A percentile compares a stretch with the other conserved stretches of the same genome.
These are phyloP conservation scores for Wasmannia auropunctata DNA, from an alignment of 1,140 invertebrate species.

Conservation along the genomic window DNA sequence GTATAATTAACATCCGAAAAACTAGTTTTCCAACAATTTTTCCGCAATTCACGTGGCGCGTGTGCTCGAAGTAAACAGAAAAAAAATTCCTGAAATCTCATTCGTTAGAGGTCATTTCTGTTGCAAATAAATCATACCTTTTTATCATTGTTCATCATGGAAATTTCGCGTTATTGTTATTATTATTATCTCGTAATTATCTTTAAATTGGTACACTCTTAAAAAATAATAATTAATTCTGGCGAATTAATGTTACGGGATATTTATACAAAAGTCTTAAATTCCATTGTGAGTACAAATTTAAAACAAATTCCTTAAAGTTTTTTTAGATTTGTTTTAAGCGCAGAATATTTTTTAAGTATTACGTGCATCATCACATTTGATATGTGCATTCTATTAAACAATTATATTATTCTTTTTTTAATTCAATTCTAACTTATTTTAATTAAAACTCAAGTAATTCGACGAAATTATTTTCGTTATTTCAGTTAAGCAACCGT, in stretches of 20 bases:
- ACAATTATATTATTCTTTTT: not conserved
- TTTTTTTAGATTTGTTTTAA: not conserved
- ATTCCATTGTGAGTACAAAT: not conserved
- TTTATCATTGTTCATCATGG: not conserved
- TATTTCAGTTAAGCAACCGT: not conserved
- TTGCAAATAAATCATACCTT: not conserved
- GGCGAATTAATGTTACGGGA: not conserved
- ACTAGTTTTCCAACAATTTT: not conserved
- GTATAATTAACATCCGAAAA: not conserved
- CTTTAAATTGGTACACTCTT: not conserved
- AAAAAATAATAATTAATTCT: not conserved
- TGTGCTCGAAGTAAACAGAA: not conserved
- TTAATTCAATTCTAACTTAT: not conserved
- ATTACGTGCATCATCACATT: not conserved
- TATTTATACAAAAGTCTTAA: not conserved
- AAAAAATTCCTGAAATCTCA: not conserved
- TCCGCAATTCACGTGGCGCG: too few species aligned
- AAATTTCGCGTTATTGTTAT: not conserved
- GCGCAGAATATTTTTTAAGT: not conserved
- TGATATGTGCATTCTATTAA: not conserved
- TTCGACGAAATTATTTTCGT: slow-evolving; percentile 7
- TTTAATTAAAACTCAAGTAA: not conserved
- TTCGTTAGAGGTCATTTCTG: not conserved
- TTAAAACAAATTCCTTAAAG: not conserved
- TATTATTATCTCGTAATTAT: not conserved